Percentiles rank a stretch among this genome's conserved stretches.
Evolutionary conservation across 2,888 invertebrate genomes (phyloP).

Genomic region (Terebella lapidaria): DNA sequence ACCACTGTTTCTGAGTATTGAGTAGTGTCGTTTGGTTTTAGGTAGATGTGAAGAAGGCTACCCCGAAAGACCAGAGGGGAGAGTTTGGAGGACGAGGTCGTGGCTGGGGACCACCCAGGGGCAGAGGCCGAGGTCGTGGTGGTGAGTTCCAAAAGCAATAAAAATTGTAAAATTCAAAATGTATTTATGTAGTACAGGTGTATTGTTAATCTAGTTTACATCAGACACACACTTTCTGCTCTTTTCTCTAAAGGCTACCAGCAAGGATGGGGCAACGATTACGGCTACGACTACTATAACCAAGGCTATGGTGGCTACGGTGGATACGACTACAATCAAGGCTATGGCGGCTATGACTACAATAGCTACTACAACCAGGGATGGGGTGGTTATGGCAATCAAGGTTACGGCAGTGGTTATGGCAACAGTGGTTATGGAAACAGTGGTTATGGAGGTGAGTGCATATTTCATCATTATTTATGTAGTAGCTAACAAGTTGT

Average conservation of each 20-base stretch:
- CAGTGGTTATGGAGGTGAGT: background rate
- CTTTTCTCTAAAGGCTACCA: constrained; percentile 4
- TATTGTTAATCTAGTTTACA: background rate
- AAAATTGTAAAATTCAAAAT: constrained; percentile 6
- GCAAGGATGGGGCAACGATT: constrained; percentile 19
- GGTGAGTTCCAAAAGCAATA: constrained; percentile 31
- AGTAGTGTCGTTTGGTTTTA: constrained; percentile 21
- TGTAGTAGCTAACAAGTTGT: background rate
- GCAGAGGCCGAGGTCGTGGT: background rate
- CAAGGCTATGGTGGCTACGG: background rate
- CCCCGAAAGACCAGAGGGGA: constrained; percentile 58
- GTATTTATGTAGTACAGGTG: background rate
- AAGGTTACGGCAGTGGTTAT: background rate
- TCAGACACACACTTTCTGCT: background rate
- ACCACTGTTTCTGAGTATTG: too few relatives aligned
- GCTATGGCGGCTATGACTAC: constrained; percentile 56
- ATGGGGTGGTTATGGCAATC: constrained; percentile 12
- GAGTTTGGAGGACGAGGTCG: constrained; percentile 57
- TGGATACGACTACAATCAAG: constrained; percentile 18
- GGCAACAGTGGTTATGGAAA: background rate
- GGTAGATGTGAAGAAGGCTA: constrained; percentile 85
- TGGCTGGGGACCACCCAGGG: constrained; percentile 34
- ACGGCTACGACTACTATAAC: constrained; percentile 33
- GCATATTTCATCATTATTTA: background rate
- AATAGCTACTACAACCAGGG: constrained; percentile 17